Evolutionary conservation across 1,140 invertebrate genomes (phyloP).

Genomic region (Orius insidiosus): DNA sequence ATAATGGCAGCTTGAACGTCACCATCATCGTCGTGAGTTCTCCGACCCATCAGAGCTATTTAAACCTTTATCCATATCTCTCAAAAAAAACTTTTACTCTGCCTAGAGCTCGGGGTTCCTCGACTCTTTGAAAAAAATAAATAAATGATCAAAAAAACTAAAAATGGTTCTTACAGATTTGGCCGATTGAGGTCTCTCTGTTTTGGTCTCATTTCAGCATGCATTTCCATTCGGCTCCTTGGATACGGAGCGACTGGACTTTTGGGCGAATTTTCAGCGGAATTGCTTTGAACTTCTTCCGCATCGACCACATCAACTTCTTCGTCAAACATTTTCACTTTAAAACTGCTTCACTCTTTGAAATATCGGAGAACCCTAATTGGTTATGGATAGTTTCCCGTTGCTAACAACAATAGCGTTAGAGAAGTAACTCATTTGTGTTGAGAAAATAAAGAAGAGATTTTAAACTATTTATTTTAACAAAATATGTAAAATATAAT

Average conservation of each 20-base stretch:
- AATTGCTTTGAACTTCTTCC: conserved; percentile 19
- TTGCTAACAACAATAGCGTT: no score
- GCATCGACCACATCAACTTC: conserved; percentile 19
- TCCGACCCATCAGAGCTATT: conserved; percentile 16
- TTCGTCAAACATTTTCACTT: conserved; percentile 20
- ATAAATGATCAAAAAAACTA: no score
- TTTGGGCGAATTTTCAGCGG: conserved; percentile 12
- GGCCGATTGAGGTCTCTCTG: conserved; percentile 5
- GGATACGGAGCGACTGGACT: not conserved
- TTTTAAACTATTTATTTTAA: no score
- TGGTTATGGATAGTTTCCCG: no score
- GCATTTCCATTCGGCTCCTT: conserved; percentile 1
- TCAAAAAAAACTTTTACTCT: conserved; percentile 2
- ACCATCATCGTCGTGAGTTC: conserved; percentile 18
- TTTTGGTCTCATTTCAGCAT: conserved; percentile 8
- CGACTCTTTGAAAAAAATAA: conserved; percentile 1
- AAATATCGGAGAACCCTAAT: no score
- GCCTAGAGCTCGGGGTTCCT: not conserved
- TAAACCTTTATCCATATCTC: conserved; percentile 1
- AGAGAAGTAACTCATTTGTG: no score
- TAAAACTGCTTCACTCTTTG: not conserved
- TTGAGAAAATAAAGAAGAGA: no score
- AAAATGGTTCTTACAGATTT: not conserved
- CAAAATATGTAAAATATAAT: no score
- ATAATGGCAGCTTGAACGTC: conserved; percentile 16